Conservation (phyloP, 2,113 vertebrate genomes). For the Limanda limanda region DNA sequence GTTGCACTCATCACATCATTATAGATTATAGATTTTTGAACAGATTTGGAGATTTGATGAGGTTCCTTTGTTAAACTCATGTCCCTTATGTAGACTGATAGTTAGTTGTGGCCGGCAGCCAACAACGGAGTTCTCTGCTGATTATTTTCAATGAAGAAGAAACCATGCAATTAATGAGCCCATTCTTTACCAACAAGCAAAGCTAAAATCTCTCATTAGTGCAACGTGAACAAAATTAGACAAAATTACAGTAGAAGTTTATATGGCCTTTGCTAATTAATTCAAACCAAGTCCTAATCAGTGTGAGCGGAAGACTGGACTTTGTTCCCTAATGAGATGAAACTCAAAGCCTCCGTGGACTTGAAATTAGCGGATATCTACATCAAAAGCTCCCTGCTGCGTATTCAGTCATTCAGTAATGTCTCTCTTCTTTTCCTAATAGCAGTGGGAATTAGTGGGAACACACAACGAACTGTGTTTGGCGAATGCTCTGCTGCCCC, state of each 20-base stretch:
- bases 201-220: slow-evolving; percentile 24
- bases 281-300: slow-evolving; percentile 49
- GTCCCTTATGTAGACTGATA: slow-evolving; percentile 6
- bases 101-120: slow-evolving; percentile 17
- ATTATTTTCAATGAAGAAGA: slow-evolving; percentile 22
- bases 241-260: slow-evolving; percentile 26
- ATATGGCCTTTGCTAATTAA: slow-evolving; percentile 50
- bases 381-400: slow-evolving; percentile 57
- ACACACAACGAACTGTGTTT: slow-evolving; percentile 18
- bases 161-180: slow-evolving; percentile 35
- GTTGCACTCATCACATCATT: not conserved
- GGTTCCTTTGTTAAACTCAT: not conserved
- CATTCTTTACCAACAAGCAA: slow-evolving; percentile 15
- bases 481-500: not conserved
- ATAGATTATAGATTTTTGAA: not conserved
- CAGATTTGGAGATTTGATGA: not conserved
- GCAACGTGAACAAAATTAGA: slow-evolving; percentile 26
- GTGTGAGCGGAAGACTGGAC: slow-evolving; percentile 34
- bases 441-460: slow-evolving; percentile 30
- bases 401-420: slow-evolving; percentile 39
- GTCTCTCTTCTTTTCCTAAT: slow-evolving; percentile 31
- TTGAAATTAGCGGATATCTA: slow-evolving; percentile 56
- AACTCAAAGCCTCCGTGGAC: slow-evolving; percentile 51
- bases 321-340: slow-evolving; percentile 62
- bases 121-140: not conserved